These are phyloP conservation scores for Corvus hawaiiensis DNA, from an alignment of 2,113 vertebrate species.

Conservation along the genomic window DNA sequence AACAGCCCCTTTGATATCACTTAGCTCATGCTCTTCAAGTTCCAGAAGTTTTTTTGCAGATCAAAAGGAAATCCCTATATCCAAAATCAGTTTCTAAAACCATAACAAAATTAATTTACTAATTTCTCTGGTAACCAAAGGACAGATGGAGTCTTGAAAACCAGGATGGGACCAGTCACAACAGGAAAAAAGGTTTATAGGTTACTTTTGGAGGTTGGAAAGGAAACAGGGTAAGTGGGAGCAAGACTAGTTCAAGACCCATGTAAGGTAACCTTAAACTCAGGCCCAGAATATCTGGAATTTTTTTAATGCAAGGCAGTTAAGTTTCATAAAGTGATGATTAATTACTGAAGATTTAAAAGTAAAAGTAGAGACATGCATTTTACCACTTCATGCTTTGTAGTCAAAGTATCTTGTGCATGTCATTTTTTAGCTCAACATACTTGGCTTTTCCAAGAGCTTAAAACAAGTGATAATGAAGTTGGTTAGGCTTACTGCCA, in stretches of 20 bases:
- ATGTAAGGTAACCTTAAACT: neutral
- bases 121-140: neutral
- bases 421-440: neutral
- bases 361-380: neutral
- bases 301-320: neutral
- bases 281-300: neutral
- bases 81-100: neutral
- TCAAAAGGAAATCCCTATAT: neutral
- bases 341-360: neutral
- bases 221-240: neutral
- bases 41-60: neutral
- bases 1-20: neutral
- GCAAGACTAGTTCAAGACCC: neutral
- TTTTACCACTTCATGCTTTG: neutral
- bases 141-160: neutral
- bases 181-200: neutral
- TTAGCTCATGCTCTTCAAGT: neutral
- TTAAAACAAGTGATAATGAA: neutral
- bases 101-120: neutral
- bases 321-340: neutral
- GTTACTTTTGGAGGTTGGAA: neutral
- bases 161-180: neutral
- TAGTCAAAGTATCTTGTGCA: neutral
- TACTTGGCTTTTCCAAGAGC: neutral
- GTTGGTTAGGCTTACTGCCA: neutral